Percentiles rank a stretch among this genome's conserved stretches.
Conservation (phyloP, 2,888 invertebrate genomes). For the Tachina grossa region DNA sequence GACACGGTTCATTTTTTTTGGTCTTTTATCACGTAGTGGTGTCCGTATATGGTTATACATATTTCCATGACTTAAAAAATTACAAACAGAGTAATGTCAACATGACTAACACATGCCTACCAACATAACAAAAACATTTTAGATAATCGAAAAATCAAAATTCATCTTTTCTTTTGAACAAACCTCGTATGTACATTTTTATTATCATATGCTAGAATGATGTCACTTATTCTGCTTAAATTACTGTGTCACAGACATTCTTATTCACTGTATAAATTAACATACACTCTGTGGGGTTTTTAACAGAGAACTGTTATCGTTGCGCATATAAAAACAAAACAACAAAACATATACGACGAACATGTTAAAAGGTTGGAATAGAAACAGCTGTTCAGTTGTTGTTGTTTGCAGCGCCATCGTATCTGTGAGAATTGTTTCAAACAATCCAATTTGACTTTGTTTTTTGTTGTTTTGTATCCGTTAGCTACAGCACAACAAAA, state of each 20-base stretch:
- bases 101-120: no score
- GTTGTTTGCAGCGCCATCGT: conserved; percentile 14
- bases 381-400: conserved; percentile 62
- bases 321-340: neutral
- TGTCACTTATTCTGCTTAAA: conserved; percentile 65
- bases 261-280: conserved; percentile 4
- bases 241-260: conserved; percentile 16
- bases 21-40: no score
- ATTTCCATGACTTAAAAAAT: no score
- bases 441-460: conserved; percentile 33
- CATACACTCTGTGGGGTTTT: neutral
- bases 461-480: conserved; percentile 43
- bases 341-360: conserved; percentile 1
- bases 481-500: conserved; percentile 54
- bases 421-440: conserved; percentile 50
- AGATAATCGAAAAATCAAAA: neutral
- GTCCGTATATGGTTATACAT: no score
- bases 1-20: no score
- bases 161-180: no score
- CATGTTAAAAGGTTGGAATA: conserved; percentile 57
- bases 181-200: neutral
- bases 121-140: neutral
- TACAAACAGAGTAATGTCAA: no score
- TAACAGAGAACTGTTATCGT: conserved; percentile 23
- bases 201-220: conserved; percentile 47